Percentiles rank a stretch among this genome's conserved stretches.
These are phyloP conservation scores for Tauraco hartlaubi DNA, from an alignment of 2,797 vertebrate genomes.

Conservation along the genomic window DNA sequence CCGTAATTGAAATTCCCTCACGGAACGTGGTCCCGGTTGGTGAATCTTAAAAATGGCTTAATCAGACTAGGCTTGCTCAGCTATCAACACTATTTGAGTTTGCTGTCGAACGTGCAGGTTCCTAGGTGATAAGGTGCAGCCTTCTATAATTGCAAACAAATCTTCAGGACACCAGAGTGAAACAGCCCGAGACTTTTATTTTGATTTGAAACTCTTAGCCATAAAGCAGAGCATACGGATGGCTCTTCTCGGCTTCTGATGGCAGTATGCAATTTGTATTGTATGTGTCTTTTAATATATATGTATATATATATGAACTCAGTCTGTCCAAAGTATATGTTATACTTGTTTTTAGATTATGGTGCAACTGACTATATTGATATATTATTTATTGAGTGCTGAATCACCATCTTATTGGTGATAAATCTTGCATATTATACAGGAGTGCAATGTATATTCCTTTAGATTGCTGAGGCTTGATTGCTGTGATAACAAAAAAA, in stretches of 20 bases:
- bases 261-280: conserved; percentile 82
- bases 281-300: conserved; percentile 80
- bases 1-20: conserved; percentile 40
- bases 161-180: conserved; percentile 60
- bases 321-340: conserved; percentile 84
- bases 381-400: conserved; percentile 87
- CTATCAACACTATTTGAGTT: conserved; percentile 47
- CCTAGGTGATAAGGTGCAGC: conserved; percentile 45
- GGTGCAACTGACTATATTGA: conserved; percentile 84
- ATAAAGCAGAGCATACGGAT: conserved; percentile 62
- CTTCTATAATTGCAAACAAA: neutral
- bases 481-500: conserved; percentile 68
- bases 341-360: conserved; percentile 83
- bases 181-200: conserved; percentile 53
- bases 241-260: conserved; percentile 70
- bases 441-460: conserved; percentile 85
- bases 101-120: conserved; percentile 42
- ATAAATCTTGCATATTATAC: conserved; percentile 81
- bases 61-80: conserved; percentile 78
- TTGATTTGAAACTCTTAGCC: conserved; percentile 60
- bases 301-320: conserved; percentile 82
- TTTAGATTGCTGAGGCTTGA: conserved; percentile 84
- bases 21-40: conserved; percentile 34
- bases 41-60: conserved; percentile 52
- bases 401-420: conserved; percentile 79